A percentile compares a stretch with the other conserved stretches of the same genome.
Evolutionary conservation across 1,140 invertebrate species (phyloP).

Genomic region (Hyles vespertilio): DNA sequence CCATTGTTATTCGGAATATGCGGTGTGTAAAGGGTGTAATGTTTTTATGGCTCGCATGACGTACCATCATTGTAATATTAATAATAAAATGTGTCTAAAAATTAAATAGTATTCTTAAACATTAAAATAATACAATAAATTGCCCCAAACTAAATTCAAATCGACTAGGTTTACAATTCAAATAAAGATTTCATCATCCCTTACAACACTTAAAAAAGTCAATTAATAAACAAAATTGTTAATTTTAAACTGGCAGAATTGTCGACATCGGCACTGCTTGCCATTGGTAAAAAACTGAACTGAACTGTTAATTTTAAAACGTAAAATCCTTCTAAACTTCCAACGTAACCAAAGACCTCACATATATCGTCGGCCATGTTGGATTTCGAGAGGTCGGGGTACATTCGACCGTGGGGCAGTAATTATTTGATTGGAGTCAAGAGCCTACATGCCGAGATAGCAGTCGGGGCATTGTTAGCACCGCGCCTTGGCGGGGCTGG

Average conservation of each 20-base stretch:
- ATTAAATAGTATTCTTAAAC: not conserved
- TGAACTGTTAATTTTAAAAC: too few species aligned
- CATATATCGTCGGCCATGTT: slow-evolving; percentile 53
- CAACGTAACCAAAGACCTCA: too few species aligned
- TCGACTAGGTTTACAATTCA: too few species aligned
- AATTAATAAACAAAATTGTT: too few species aligned
- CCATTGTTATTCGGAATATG: slow-evolving; percentile 71
- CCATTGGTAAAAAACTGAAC: too few species aligned
- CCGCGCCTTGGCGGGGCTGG: slow-evolving; percentile 41
- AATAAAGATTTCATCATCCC: too few species aligned
- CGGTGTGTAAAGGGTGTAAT: slow-evolving; percentile 73
- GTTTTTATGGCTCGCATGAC: slow-evolving; percentile 47
- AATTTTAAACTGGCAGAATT: too few species aligned
- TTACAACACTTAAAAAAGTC: too few species aligned
- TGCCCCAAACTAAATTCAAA: too few species aligned
- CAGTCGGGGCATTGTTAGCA: slow-evolving; percentile 49
- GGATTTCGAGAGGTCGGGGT: slow-evolving; percentile 55
- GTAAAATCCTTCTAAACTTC: too few species aligned
- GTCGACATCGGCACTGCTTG: too few species aligned
- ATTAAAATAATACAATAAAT: not conserved
- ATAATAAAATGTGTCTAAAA: slow-evolving; percentile 9
- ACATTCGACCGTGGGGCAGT: slow-evolving; percentile 63
- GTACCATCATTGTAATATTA: slow-evolving; percentile 31
- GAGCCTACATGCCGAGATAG: slow-evolving; percentile 66
- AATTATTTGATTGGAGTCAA: slow-evolving; percentile 75